These are phyloP conservation scores for Apogon talboti DNA, from an alignment of 2,797 vertebrate species.

Conservation along the genomic window DNA sequence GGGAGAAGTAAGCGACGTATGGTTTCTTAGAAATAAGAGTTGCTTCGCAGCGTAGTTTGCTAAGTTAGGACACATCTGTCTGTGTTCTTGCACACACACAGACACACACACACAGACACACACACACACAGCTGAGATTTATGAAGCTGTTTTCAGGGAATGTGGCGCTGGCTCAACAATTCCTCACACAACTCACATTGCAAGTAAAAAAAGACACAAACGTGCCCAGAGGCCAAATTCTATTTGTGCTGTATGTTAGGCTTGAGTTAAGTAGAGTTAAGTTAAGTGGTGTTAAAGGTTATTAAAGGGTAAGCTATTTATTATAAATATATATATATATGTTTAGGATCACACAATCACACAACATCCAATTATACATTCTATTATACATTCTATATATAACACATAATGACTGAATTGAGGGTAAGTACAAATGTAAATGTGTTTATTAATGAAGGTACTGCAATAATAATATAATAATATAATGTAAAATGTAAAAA, in stretches of 20 bases:
- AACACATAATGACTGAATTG: background rate
- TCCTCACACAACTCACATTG: conserved; percentile 53
- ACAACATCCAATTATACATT: conserved; percentile 3
- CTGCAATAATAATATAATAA: too few relatives aligned
- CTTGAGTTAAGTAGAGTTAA: conserved; percentile 18
- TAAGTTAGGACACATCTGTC: conserved; percentile 80
- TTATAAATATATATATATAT: background rate
- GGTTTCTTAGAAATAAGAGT: conserved; percentile 73
- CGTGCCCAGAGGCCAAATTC: conserved; percentile 30
- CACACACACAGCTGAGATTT: conserved; percentile 67
- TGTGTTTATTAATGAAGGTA: background rate
- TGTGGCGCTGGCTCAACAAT: conserved; percentile 59
- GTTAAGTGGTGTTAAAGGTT: conserved; percentile 27
- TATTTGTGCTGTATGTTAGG: conserved; percentile 39
- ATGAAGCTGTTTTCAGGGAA: conserved; percentile 72
- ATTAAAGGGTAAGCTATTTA: conserved; percentile 8
- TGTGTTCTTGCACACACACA: conserved; percentile 37
- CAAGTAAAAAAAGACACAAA: conserved; percentile 63
- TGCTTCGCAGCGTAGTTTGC: conserved; percentile 47
- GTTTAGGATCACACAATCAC: background rate
- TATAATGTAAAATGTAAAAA: too few relatives aligned
- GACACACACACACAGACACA: conserved; percentile 15
- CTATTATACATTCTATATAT: background rate
- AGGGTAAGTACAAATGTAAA: background rate
- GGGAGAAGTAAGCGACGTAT: conserved; percentile 40